Conservation (phyloP, 2,113 vertebrate species). For the Saguinus midas region DNA sequence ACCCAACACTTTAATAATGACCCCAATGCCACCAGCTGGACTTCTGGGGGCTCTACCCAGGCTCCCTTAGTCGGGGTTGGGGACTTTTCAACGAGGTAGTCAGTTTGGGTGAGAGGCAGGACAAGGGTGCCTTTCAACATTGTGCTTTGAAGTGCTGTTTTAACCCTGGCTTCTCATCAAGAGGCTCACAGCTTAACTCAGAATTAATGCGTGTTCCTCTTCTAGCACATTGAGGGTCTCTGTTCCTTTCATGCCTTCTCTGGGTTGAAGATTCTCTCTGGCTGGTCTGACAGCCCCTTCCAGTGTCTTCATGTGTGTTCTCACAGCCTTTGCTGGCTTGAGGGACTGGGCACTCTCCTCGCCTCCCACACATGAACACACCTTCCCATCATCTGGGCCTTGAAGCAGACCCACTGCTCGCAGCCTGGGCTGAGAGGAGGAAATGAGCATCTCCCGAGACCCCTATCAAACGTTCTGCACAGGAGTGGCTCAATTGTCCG, state of each 20-base stretch:
- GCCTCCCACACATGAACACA: fast-evolving
- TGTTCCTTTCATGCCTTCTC: fast-evolving
- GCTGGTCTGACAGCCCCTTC: not conserved
- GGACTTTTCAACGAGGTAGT: not conserved
- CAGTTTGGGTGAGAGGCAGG: not conserved
- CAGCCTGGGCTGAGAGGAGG: fast-evolving
- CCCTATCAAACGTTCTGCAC: fast-evolving
- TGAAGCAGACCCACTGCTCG: fast-evolving
- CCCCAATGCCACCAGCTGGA: fast-evolving
- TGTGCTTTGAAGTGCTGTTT: not conserved
- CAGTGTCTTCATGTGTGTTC: not conserved
- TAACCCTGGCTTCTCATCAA: not conserved
- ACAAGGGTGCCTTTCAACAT: not conserved
- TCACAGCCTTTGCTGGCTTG: fast-evolving
- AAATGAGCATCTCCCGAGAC: not conserved
- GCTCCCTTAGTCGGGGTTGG: too few species aligned
- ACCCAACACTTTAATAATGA: fast-evolving
- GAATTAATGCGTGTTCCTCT: fast-evolving
- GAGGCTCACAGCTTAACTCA: fast-evolving
- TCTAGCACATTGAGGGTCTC: fast-evolving
- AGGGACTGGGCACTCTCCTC: fast-evolving
- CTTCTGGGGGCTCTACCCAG: fast-evolving
- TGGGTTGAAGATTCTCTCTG: not conserved
- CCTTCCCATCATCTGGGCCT: fast-evolving
- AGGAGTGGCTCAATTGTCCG: not conserved